Conservation (phyloP, 1,140 invertebrate genomes). For the Psix sp. region DNA sequence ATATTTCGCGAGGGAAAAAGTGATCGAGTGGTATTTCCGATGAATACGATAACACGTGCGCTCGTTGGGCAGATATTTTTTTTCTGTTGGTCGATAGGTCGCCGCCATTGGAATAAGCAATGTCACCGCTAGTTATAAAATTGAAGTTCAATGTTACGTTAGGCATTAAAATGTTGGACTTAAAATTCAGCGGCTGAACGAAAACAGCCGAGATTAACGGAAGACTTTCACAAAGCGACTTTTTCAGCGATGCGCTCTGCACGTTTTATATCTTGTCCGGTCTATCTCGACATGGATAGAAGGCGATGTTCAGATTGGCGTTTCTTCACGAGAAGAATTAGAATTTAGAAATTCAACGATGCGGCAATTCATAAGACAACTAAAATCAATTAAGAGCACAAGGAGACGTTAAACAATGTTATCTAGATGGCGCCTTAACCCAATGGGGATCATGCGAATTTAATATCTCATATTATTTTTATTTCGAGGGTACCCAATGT, state of each 20-base stretch:
- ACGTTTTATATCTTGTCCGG: slow-evolving; percentile 52
- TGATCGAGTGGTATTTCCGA: slow-evolving; percentile 12
- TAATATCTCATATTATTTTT: no score
- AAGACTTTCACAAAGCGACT: slow-evolving; percentile 51
- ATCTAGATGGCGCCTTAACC: no score
- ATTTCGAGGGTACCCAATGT: no score
- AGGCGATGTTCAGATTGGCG: slow-evolving; percentile 39
- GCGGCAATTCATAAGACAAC: slow-evolving; percentile 18
- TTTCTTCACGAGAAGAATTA: slow-evolving; percentile 29
- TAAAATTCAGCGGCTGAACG: slow-evolving; percentile 2
- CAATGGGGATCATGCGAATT: slow-evolving; percentile 1
- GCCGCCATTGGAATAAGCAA: no score
- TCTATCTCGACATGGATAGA: slow-evolving; percentile 53
- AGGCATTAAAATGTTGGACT: slow-evolving; percentile 2
- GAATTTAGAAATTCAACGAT: slow-evolving; percentile 37
- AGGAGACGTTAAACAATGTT: not conserved
- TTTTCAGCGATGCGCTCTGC: slow-evolving; percentile 39
- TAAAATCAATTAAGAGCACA: slow-evolving; percentile 32
- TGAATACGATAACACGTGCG: no score
- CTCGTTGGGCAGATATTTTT: no score
- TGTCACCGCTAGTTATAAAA: no score
- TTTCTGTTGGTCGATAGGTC: no score
- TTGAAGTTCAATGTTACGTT: slow-evolving; percentile 6
- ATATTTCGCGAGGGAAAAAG: slow-evolving; percentile 11
- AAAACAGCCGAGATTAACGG: slow-evolving; percentile 25